Conservation (phyloP, 1,140 invertebrate genomes). For the Sarcophaga bullata region DNA sequence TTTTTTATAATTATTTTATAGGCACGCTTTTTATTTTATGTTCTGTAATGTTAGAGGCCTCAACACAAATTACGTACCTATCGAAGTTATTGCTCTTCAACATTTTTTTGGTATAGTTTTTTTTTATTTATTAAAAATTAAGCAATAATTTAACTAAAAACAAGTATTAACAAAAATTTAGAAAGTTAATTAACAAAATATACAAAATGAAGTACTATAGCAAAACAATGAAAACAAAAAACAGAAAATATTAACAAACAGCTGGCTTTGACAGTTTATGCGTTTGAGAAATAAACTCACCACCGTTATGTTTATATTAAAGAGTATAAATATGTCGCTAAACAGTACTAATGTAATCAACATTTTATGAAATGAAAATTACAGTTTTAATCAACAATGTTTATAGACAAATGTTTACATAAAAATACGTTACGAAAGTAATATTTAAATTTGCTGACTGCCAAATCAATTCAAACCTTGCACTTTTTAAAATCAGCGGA, state of each 20-base stretch:
- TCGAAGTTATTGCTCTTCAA: conserved; percentile 60
- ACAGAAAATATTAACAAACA: not conserved
- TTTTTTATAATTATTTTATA: not conserved
- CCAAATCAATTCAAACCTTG: too few species aligned
- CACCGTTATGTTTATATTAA: not conserved
- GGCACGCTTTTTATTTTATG: not conserved
- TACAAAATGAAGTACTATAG: not conserved
- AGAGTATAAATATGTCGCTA: not conserved
- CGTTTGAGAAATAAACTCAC: not conserved
- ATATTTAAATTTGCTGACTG: too few species aligned
- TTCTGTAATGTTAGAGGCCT: not conserved
- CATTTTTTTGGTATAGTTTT: conserved; percentile 45
- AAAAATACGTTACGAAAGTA: too few species aligned
- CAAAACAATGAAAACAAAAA: not conserved
- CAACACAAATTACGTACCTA: conserved; percentile 48
- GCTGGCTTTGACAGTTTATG: not conserved
- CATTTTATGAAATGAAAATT: not conserved
- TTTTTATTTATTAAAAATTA: not conserved
- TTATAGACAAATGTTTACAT: too few species aligned
- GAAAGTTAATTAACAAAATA: conserved; percentile 21
- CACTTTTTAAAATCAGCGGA: too few species aligned
- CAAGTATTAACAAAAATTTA: conserved; percentile 23
- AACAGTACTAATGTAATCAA: not conserved
- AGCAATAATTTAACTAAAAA: conserved; percentile 24
- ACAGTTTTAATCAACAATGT: too few species aligned